Evolutionary conservation across 2,888 invertebrate species (phyloP).

Genomic region (Folsomia candida): DNA sequence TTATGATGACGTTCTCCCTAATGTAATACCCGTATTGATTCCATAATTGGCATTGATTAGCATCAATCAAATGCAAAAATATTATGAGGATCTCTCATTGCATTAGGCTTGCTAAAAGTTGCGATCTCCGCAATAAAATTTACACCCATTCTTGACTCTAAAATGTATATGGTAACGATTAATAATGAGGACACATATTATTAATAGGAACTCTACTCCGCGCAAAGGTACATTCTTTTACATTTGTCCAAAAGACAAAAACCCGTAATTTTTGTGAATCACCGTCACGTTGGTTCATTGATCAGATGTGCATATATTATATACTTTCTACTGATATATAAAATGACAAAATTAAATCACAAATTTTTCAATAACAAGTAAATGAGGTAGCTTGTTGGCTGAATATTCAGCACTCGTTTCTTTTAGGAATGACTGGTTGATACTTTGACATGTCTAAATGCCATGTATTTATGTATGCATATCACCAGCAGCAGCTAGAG

Average conservation of each 20-base stretch:
- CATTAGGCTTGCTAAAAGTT: no score
- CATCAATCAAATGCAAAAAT: constrained; percentile 10
- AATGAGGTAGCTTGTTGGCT: constrained; percentile 4
- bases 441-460: no score
- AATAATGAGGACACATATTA: background rate
- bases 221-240: background rate
- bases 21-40: constrained; percentile 21
- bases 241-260: constrained; percentile 2
- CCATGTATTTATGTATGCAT: no score
- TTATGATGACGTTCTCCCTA: no score
- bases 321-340: background rate
- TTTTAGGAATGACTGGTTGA: constrained; percentile 13
- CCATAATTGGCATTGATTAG: constrained; percentile 2
- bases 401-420: background rate
- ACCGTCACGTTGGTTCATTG: constrained; percentile 12
- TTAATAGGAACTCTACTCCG: background rate
- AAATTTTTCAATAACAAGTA: background rate
- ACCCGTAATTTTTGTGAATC: constrained; percentile 17
- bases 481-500: no score
- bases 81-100: constrained; percentile 1
- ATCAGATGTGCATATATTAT: background rate
- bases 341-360: constrained; percentile 18
- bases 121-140: background rate
- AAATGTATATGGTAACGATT: background rate
- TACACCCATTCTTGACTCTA: background rate